These are phyloP conservation scores for Hippocampus guttulatus DNA, from an alignment of 2,113 vertebrate species.

Conservation along the genomic window DNA sequence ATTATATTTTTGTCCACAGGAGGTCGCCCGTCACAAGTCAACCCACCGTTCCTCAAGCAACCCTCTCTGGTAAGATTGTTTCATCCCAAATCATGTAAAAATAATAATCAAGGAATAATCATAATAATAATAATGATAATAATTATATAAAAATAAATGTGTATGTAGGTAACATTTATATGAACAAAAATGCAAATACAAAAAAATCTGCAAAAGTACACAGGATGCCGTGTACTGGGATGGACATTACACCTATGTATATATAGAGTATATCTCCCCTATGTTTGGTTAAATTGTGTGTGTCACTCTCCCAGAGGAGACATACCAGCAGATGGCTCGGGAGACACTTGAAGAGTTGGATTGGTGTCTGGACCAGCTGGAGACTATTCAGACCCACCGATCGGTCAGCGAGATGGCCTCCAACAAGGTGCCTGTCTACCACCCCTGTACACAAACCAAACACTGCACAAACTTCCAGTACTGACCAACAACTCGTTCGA, in stretches of 20 bases:
- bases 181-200: too few species aligned
- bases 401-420: constrained; percentile 93
- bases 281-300: background rate
- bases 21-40: constrained; percentile 85
- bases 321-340: constrained; percentile 86
- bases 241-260: too few species aligned
- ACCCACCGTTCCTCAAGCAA: constrained; percentile 85
- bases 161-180: too few species aligned
- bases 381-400: constrained; percentile 89
- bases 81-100: too few species aligned
- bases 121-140: too few species aligned
- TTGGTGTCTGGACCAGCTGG: constrained; percentile 91
- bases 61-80: constrained; percentile 82
- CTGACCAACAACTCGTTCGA: too few species aligned
- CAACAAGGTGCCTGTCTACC: constrained; percentile 74
- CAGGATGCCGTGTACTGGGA: too few species aligned
- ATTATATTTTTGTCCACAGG: constrained; percentile 74
- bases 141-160: too few species aligned
- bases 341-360: constrained; percentile 91
- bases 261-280: too few species aligned
- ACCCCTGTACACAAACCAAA: constrained; percentile 9
- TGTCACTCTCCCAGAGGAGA: constrained; percentile 76
- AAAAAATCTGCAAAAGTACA: too few species aligned
- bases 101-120: background rate
- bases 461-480: background rate